A percentile compares a stretch with the other conserved stretches of the same genome.
phyloP scores from a whole-genome alignment of 2,797 vertebrate genomes.

The Enteromius unitaeniatus region DNA sequence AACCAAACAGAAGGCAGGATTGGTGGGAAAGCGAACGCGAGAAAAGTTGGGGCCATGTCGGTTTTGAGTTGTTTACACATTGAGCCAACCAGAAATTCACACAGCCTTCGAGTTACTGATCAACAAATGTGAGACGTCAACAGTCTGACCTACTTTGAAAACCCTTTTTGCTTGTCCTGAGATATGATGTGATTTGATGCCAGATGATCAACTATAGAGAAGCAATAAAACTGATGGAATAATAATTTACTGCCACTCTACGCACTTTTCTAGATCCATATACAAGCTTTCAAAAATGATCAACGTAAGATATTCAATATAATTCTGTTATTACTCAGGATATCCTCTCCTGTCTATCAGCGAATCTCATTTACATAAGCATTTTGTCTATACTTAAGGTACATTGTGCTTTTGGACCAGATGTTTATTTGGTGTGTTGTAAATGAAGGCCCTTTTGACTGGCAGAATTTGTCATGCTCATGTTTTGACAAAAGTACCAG shows the following conservation, averaged over 20 bases:
- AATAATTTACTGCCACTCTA: constrained; percentile 22
- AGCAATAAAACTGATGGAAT: constrained; percentile 29
- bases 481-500: not conserved
- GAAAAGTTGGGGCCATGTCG: constrained; percentile 60
- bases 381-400: constrained; percentile 48
- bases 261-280: constrained; percentile 14
- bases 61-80: constrained; percentile 47
- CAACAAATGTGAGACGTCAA: constrained; percentile 10
- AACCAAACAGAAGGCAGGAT: constrained; percentile 61
- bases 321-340: constrained; percentile 31
- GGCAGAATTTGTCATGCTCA: constrained; percentile 15
- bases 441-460: constrained; percentile 33
- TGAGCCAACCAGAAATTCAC: constrained; percentile 52
- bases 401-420: constrained; percentile 58
- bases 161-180: constrained; percentile 23
- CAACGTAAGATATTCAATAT: constrained; percentile 42
- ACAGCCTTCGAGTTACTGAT: constrained; percentile 47
- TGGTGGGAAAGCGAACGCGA: constrained; percentile 66
- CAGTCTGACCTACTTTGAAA: not conserved
- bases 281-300: constrained; percentile 34
- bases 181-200: constrained; percentile 26
- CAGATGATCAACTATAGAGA: constrained; percentile 3
- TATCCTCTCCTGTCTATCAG: constrained; percentile 42
- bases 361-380: constrained; percentile 55
- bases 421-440: constrained; percentile 29